Evolutionary conservation across 2,113 vertebrate genomes (phyloP).

Genomic region (Heterocephalus glaber): DNA sequence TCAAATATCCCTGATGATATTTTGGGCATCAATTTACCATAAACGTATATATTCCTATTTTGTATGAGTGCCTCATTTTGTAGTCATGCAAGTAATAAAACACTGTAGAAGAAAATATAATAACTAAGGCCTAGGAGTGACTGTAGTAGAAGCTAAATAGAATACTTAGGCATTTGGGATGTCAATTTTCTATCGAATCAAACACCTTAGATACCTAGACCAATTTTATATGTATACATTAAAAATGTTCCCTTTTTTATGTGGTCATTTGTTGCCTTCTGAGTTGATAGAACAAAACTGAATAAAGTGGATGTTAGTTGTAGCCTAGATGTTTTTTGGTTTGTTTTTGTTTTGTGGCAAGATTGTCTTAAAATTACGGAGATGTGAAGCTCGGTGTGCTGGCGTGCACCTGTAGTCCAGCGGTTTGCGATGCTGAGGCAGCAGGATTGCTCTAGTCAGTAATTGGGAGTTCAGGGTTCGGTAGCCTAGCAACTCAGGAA

Average conservation of each 20-base stretch:
- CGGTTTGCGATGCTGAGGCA: background rate
- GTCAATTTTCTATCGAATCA: constrained; percentile 50
- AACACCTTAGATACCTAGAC: constrained; percentile 16
- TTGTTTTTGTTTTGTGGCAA: constrained; percentile 44
- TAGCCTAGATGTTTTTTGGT: constrained; percentile 38
- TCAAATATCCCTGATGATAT: background rate
- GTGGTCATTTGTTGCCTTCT: constrained; percentile 69
- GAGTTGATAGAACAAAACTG: constrained; percentile 69
- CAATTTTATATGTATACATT: constrained; percentile 44
- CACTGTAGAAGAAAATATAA: background rate
- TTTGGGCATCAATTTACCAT: background rate
- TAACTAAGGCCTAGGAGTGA: background rate
- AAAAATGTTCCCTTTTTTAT: constrained; percentile 64
- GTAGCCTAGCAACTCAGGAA: background rate
- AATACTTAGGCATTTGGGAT: background rate
- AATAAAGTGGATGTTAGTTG: constrained; percentile 74
- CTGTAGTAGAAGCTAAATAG: constrained; percentile 2
- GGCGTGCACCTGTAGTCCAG: background rate
- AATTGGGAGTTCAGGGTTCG: background rate
- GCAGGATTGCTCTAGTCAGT: background rate
- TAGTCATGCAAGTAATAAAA: constrained; percentile 25
- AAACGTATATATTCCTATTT: constrained; percentile 10
- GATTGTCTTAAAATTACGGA: background rate
- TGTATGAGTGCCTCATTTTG: constrained; percentile 59
- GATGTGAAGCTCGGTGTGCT: background rate